These are phyloP conservation scores for Sebastes iracundus DNA, from an alignment of 2,797 vertebrate species.

Conservation along the genomic window DNA sequence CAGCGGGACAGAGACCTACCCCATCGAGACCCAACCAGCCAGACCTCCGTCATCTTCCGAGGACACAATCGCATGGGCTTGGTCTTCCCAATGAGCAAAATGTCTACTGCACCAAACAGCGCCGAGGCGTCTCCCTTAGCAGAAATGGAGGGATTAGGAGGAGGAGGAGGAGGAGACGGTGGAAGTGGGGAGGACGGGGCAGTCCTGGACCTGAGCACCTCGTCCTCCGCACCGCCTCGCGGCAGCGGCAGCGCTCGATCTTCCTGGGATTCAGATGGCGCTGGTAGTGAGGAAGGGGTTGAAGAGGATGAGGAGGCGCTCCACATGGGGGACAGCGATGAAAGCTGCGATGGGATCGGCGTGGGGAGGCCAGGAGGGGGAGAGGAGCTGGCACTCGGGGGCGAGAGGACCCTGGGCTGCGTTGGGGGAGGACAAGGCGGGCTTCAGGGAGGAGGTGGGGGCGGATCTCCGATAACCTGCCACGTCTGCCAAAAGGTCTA, in stretches of 20 bases:
- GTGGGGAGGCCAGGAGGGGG: constrained; percentile 58
- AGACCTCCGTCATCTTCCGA: constrained; percentile 92
- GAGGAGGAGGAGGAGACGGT: not conserved
- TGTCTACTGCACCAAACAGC: constrained; percentile 74
- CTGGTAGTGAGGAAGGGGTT: constrained; percentile 86
- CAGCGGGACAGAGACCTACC: constrained; percentile 63
- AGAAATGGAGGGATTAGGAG: constrained; percentile 45
- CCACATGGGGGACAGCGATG: constrained; percentile 90
- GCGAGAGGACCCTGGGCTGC: constrained; percentile 80
- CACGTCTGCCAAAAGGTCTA: constrained; percentile 97
- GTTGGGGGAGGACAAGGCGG: constrained; percentile 74
- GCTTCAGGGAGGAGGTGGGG: constrained; percentile 76
- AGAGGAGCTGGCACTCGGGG: constrained; percentile 78
- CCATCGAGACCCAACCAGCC: constrained; percentile 76
- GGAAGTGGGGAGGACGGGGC: constrained; percentile 84
- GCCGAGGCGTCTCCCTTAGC: constrained; percentile 43
- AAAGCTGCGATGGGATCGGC: constrained; percentile 86
- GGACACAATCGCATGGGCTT: constrained; percentile 90
- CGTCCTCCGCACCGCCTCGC: constrained; percentile 83
- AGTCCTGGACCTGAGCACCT: constrained; percentile 93
- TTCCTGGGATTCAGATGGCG: constrained; percentile 94
- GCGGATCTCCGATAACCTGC: constrained; percentile 90
- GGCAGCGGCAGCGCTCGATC: constrained; percentile 85
- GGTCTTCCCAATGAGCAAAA: constrained; percentile 90
- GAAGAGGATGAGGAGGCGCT: constrained; percentile 78